These are phyloP conservation scores for Acrossocheilus wenchowensis DNA, from an alignment of 2,797 vertebrate genomes.

Conservation along the genomic window DNA sequence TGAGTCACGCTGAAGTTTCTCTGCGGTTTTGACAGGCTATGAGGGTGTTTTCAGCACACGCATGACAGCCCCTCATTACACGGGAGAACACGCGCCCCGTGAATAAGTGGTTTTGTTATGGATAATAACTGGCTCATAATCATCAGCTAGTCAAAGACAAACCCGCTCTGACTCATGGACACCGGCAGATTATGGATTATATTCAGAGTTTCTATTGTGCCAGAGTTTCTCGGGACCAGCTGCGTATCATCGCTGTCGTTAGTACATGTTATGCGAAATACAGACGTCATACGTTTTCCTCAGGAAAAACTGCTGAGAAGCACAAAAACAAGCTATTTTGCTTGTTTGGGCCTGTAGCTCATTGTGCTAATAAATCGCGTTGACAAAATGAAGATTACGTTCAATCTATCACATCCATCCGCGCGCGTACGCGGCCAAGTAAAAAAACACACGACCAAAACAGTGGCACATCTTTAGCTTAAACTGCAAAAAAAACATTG, in stretches of 20 bases:
- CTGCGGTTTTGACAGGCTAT: slow-evolving; percentile 29
- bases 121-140: slow-evolving; percentile 49
- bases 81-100: slow-evolving; percentile 1
- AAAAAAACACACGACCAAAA: not conserved
- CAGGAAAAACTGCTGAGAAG: slow-evolving; percentile 49
- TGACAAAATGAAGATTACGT: slow-evolving; percentile 52
- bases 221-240: slow-evolving; percentile 36
- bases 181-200: slow-evolving; percentile 28
- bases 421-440: not conserved
- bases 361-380: slow-evolving; percentile 51
- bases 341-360: slow-evolving; percentile 41
- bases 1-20: slow-evolving; percentile 40
- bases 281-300: slow-evolving; percentile 25
- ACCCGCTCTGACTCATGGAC: slow-evolving; percentile 30
- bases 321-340: slow-evolving; percentile 32
- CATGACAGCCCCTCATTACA: slow-evolving; percentile 56
- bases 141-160: slow-evolving; percentile 45
- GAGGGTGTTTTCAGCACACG: slow-evolving; percentile 27
- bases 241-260: slow-evolving; percentile 54
- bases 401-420: slow-evolving; percentile 38
- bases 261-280: slow-evolving; percentile 41
- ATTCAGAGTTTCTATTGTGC: not conserved
- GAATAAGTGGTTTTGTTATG: slow-evolving; percentile 49
- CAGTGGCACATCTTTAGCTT: not conserved
- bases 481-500: not conserved